phyloP scores from a whole-genome alignment of 1,140 invertebrate genomes.

The Drosophila parvula region DNA sequence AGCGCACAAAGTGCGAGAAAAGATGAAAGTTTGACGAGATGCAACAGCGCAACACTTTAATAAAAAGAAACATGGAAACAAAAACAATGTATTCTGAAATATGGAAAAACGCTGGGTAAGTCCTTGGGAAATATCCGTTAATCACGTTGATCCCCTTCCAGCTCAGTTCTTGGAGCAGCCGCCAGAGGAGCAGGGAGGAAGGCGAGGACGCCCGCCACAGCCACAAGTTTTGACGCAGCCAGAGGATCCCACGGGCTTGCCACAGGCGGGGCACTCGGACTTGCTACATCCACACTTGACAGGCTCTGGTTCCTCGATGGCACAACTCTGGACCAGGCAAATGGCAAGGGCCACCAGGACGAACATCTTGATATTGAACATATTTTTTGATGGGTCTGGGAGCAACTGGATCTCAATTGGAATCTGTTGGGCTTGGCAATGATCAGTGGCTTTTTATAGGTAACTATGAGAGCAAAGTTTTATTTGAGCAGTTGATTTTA shows the following conservation, averaged over 20 bases:
- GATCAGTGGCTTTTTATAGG: slow-evolving; percentile 14
- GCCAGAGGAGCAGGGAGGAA: background rate
- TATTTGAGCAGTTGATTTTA: slow-evolving; percentile 35
- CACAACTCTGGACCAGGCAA: slow-evolving; percentile 20
- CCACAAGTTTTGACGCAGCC: slow-evolving; percentile 4
- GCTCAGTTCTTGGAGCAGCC: slow-evolving; percentile 1
- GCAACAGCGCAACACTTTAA: slow-evolving; percentile 61
- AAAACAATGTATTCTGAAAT: slow-evolving; percentile 1
- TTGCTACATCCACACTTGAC: slow-evolving; percentile 9
- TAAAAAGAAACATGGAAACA: slow-evolving; percentile 30
- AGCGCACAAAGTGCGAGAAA: slow-evolving; percentile 62
- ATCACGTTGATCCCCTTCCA: no score
- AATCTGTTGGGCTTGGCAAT: background rate
- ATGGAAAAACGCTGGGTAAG: background rate
- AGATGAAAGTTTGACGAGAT: slow-evolving; percentile 33
- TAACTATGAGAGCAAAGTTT: background rate
- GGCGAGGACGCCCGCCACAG: slow-evolving; percentile 21
- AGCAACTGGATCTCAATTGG: background rate
- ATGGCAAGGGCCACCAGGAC: slow-evolving; percentile 33
- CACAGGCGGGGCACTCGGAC: slow-evolving; percentile 8
- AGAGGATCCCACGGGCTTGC: slow-evolving; percentile 17
- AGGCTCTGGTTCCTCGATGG: slow-evolving; percentile 11
- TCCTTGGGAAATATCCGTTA: background rate
- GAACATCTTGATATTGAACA: slow-evolving; percentile 38
- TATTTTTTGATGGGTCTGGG: background rate